A percentile compares a stretch with the other conserved stretches of the same genome.
phyloP scores from a whole-genome alignment of 1,140 invertebrate genomes.

The Cydia strobilella region DNA sequence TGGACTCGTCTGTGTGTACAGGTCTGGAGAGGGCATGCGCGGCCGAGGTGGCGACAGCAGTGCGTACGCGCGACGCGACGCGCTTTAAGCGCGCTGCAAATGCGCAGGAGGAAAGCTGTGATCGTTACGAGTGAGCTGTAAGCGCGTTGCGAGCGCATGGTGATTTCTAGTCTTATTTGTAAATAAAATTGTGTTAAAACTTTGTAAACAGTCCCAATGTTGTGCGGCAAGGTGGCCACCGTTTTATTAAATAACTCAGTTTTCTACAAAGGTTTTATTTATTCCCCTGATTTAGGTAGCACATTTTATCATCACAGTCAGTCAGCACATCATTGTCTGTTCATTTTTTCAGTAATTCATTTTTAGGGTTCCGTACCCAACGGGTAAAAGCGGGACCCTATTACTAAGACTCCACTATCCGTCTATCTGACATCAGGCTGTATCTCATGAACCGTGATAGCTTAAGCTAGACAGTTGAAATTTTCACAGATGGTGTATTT shows the following conservation, averaged over 20 bases:
- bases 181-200: conserved; percentile 11
- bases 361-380: no score
- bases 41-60: background rate
- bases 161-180: conserved; percentile 14
- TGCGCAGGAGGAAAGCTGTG: background rate
- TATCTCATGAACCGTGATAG: no score
- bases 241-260: conserved; percentile 12
- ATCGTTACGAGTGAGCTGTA: background rate
- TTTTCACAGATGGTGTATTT: no score
- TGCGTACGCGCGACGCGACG: conserved; percentile 18
- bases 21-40: background rate
- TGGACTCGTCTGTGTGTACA: background rate
- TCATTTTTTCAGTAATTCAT: no score
- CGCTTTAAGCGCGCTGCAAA: background rate
- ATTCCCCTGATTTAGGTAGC: background rate
- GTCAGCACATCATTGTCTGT: background rate
- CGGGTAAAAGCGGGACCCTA: no score
- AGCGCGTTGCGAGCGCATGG: background rate
- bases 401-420: no score
- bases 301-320: no score
- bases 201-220: conserved; percentile 20
- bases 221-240: conserved; percentile 2
- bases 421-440: no score
- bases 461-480: no score
- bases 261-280: conserved; percentile 1